Base-by-base conservation (phyloP, 2,797 vertebrate genomes). In the Lerista edwardsae region DNA sequence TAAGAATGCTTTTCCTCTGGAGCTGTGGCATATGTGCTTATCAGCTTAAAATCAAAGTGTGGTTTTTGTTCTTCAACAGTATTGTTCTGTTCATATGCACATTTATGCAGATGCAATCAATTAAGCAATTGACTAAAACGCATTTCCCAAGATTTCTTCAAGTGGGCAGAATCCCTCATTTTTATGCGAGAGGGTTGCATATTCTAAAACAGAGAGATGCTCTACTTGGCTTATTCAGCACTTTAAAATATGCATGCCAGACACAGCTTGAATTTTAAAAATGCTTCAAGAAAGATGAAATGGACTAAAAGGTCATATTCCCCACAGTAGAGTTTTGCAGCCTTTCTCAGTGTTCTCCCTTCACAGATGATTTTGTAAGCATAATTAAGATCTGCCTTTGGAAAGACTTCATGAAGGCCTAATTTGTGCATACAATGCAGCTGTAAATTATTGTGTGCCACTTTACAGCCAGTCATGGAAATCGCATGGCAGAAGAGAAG, bases 401-500 rank as follows among this genome's bases (percentile, higher is more conserved):
- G 73, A 21, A 79, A 68, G 4, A 51, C 5, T 85, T 83, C 64
- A 2, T 2, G 34, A 85, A 84, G 6, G 15, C 67, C 5, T 47
- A 27, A 31, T 88, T 84, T 90, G 9, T 25, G 86, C 51, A 84
- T 62, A 75, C 25, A 85, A 6, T 27, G 36, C 9, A 69, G 41
- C 19, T 0, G 0, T 25, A 80, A 71, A 73, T 19, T 83, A 59
- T 64, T 72, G 41, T 67, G 10, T 86, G 44, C 31, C 59, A 90
- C 39, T 59, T 88, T 84, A 64, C 31, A 75, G 73, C 64, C 75
- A 62, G 36, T 65, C 12, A 55, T 44, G 47, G 44, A 82, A 85
- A 80, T 80, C 21, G 25, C 34, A 27, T 29, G 64, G 82, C 12
- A 23, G 39, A 27, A 86, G 59, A 55, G 57, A 84, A 77, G 14